phyloP scores from a whole-genome alignment of 2,888 invertebrate genomes.

The Dascillus cervinus region DNA sequence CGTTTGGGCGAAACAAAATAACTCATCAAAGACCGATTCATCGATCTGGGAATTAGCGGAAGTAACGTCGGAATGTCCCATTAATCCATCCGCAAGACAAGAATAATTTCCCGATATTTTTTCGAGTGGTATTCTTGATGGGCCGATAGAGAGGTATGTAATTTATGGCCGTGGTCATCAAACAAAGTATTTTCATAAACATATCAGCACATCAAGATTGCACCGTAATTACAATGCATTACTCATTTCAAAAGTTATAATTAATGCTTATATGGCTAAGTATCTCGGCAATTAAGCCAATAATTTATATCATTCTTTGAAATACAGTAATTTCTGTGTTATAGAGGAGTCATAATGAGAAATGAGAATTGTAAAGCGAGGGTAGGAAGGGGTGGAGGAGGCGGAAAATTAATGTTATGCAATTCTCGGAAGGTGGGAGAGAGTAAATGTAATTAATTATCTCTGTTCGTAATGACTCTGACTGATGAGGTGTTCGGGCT shows the following conservation, averaged over 20 bases:
- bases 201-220: slow-evolving; percentile 22
- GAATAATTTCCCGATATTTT: no score
- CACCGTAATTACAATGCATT: slow-evolving; percentile 28
- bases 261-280: slow-evolving; percentile 33
- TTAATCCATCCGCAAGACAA: no score
- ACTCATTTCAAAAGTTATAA: slow-evolving; percentile 33
- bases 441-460: slow-evolving; percentile 58
- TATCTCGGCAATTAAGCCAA: slow-evolving; percentile 36
- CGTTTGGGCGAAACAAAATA: no score
- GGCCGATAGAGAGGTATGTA: no score
- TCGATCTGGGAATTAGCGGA: no score
- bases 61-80: no score
- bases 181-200: slow-evolving; percentile 16
- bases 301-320: slow-evolving; percentile 38
- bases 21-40: no score
- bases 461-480: slow-evolving; percentile 55
- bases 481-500: slow-evolving; percentile 51
- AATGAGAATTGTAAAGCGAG: slow-evolving; percentile 37
- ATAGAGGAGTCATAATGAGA: slow-evolving; percentile 41
- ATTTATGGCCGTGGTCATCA: slow-evolving; percentile 2
- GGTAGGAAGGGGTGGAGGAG: slow-evolving; percentile 19
- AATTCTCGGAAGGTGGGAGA: slow-evolving; percentile 48
- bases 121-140: no score
- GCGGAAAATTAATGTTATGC: slow-evolving; percentile 45
- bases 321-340: slow-evolving; percentile 31